phyloP scores from a whole-genome alignment of 1,140 invertebrate genomes.

The Drosophila ficusphila region DNA sequence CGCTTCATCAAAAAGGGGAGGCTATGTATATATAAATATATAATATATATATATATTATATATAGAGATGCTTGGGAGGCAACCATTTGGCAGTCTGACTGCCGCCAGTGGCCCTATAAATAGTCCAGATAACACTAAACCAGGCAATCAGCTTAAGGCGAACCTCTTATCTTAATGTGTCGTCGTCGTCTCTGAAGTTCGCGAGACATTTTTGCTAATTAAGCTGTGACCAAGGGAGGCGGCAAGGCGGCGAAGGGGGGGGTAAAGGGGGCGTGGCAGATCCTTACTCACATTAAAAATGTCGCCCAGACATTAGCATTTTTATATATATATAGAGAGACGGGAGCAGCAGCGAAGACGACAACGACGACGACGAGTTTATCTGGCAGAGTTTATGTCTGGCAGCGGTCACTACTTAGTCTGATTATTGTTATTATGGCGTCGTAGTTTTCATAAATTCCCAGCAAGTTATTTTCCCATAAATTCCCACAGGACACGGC shows the following conservation, averaged over 20 bases:
- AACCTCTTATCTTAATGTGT: slow-evolving; percentile 69
- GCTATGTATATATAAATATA: background rate
- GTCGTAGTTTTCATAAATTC: slow-evolving; percentile 81
- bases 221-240: slow-evolving; percentile 59
- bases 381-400: slow-evolving; percentile 78
- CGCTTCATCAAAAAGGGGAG: slow-evolving; percentile 18
- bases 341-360: background rate
- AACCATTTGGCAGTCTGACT: slow-evolving; percentile 39
- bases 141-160: slow-evolving; percentile 51
- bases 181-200: slow-evolving; percentile 54
- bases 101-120: slow-evolving; percentile 44
- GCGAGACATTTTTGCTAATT: slow-evolving; percentile 77
- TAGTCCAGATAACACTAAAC: slow-evolving; percentile 52
- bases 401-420: slow-evolving; percentile 82
- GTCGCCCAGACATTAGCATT: slow-evolving; percentile 63
- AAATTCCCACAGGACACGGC: slow-evolving; percentile 58
- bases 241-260: background rate
- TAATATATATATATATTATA: background rate
- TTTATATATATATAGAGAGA: slow-evolving; percentile 34
- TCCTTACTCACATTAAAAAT: slow-evolving; percentile 61
- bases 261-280: background rate
- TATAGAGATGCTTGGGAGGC: background rate
- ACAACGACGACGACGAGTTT: slow-evolving; percentile 43
- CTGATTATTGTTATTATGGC: slow-evolving; percentile 83
- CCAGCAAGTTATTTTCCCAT: slow-evolving; percentile 80